phyloP scores from a whole-genome alignment of 23 tunicate genomes.

The Halocynthia roretzi region DNA sequence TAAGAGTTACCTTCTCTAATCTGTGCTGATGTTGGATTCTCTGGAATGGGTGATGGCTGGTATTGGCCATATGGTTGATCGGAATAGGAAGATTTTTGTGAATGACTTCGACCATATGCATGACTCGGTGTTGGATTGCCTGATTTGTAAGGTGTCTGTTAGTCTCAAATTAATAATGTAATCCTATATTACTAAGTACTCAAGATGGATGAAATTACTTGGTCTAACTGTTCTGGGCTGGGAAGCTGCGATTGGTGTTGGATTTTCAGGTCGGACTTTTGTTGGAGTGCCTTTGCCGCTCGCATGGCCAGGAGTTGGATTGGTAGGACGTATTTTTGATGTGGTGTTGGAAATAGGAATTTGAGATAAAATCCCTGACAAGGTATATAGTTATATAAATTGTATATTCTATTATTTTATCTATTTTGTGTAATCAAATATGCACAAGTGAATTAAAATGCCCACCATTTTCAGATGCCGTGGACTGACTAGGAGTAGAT shows the following conservation, averaged over 20 bases:
- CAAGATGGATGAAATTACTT: conserved; percentile 34
- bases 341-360: conserved; percentile 53
- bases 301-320: conserved; percentile 91
- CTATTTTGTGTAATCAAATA: neutral
- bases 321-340: conserved; percentile 76
- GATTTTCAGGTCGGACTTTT: conserved; percentile 82
- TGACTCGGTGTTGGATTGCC: conserved; percentile 86
- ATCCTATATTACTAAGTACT: no score
- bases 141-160: neutral
- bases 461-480: conserved; percentile 22
- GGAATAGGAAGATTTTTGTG: neutral
- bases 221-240: conserved; percentile 60
- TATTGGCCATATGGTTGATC: conserved; percentile 17
- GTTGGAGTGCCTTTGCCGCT: conserved; percentile 81
- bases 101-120: conserved; percentile 17
- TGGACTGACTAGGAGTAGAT: conserved; percentile 10
- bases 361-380: neutral
- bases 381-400: neutral
- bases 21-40: conserved; percentile 85
- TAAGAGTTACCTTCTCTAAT: conserved; percentile 40
- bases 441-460: neutral
- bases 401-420: neutral
- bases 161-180: no score
- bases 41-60: conserved; percentile 89
- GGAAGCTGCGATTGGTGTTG: conserved; percentile 69